Conservation (phyloP, 1,140 invertebrate genomes). For the Adelges cooleyi region DNA sequence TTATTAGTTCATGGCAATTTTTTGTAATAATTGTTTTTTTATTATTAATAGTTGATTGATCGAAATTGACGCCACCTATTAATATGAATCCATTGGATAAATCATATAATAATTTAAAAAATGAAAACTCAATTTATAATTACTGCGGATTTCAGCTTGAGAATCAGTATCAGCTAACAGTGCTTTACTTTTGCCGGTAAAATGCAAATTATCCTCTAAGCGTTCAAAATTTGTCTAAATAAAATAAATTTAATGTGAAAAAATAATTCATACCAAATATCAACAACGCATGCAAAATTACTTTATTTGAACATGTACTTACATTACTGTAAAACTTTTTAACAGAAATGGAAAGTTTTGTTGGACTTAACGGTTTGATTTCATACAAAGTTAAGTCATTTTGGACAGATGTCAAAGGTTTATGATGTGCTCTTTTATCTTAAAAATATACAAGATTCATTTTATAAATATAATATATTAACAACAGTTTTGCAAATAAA, state of each 20-base stretch:
- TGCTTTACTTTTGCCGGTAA: background rate
- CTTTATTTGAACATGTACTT: background rate
- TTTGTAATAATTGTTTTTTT: too few relatives aligned
- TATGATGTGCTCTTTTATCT: constrained; percentile 7
- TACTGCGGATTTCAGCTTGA: too few relatives aligned
- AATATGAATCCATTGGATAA: too few relatives aligned
- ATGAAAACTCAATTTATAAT: too few relatives aligned
- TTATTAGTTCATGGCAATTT: too few relatives aligned
- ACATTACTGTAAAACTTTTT: constrained; percentile 24
- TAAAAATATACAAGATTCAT: too few relatives aligned
- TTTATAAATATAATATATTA: too few relatives aligned
- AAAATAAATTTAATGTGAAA: background rate
- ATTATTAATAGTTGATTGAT: too few relatives aligned
- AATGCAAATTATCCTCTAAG: constrained; percentile 6
- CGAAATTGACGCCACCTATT: too few relatives aligned
- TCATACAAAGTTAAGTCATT: constrained; percentile 1
- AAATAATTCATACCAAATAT: background rate
- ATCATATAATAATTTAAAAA: too few relatives aligned
- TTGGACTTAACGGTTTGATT: constrained; percentile 12
- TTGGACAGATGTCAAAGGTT: background rate
- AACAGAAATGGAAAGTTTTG: constrained; percentile 11
- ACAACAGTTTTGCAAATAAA: too few relatives aligned
- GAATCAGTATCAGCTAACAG: too few relatives aligned
- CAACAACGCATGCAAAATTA: background rate
- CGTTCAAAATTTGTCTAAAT: constrained; percentile 10